Evolutionary conservation across 2,888 invertebrate genomes (phyloP).

Genomic region (Chouioia cunea): DNA sequence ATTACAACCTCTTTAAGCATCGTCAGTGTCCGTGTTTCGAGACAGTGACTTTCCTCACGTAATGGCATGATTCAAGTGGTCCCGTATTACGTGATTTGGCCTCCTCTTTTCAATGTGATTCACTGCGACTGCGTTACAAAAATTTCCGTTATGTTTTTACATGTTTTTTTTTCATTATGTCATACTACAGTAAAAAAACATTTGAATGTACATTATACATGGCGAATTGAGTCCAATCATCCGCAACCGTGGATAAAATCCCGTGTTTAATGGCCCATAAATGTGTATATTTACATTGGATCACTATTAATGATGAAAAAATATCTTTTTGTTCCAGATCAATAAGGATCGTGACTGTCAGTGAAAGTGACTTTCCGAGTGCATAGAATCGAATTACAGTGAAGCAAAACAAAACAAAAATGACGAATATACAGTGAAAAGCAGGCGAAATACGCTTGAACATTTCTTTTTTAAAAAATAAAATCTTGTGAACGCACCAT

Average conservation of each 20-base stretch:
- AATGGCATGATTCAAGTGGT: conserved; percentile 27
- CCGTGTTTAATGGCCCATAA: no score
- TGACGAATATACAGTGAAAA: conserved; percentile 33
- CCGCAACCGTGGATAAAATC: no score
- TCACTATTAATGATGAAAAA: conserved; percentile 14
- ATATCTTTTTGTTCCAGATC: conserved; percentile 34
- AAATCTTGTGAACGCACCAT: no score
- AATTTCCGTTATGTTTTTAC: no score
- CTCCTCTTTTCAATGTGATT: background rate
- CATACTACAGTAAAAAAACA: no score
- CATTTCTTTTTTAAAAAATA: no score
- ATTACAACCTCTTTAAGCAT: no score
- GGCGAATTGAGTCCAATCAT: no score
- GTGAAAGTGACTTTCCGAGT: conserved; percentile 39
- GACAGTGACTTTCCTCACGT: conserved; percentile 3
- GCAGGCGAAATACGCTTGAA: conserved; percentile 1
- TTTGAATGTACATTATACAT: no score
- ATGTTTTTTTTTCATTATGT: no score
- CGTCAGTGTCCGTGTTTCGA: no score
- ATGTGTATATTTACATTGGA: no score
- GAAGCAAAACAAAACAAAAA: conserved; percentile 37
- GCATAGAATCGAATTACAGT: conserved; percentile 34
- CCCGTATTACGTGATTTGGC: conserved; percentile 10
- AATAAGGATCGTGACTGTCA: conserved; percentile 4
- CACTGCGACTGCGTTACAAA: background rate